Conservation (phyloP, 1,140 invertebrate genomes). For the Bactericera cockerelli region DNA sequence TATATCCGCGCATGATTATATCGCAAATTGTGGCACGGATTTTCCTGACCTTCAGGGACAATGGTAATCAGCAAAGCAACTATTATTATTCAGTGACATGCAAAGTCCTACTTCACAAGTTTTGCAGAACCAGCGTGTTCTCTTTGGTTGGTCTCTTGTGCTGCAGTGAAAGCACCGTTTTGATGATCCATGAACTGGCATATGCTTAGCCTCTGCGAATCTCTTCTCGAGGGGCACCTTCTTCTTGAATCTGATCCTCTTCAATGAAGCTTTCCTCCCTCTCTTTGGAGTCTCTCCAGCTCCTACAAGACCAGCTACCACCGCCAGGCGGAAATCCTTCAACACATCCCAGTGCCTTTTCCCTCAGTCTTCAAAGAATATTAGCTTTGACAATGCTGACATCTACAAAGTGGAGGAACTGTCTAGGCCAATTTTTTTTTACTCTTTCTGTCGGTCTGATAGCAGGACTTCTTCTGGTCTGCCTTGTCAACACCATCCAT, state of each 20-base stretch:
- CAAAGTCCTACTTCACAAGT: conserved; percentile 7
- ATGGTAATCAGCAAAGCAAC: background rate
- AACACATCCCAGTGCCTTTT: background rate
- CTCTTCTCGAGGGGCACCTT: background rate
- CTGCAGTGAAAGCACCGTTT: conserved; percentile 4
- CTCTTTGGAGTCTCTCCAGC: background rate
- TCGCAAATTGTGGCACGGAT: too few relatives aligned
- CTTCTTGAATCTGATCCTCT: background rate
- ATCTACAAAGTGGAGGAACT: conserved; percentile 26
- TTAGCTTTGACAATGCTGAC: conserved; percentile 22
- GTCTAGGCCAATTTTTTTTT: conserved; percentile 27
- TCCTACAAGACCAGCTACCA: background rate
- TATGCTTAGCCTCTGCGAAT: background rate
- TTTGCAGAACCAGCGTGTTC: background rate
- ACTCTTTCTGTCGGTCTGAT: conserved; percentile 26
- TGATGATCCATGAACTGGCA: background rate
- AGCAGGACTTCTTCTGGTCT: conserved; percentile 26
- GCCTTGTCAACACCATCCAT: conserved; percentile 28
- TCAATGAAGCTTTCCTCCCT: background rate
- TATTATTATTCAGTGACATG: background rate
- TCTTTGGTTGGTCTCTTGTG: background rate
- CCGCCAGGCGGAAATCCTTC: background rate
- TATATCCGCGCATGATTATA: background rate
- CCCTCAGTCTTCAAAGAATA: background rate
- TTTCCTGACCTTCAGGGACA: conserved; percentile 27